Conservation (phyloP, 2,797 vertebrate genomes). For the Pampus argenteus region DNA sequence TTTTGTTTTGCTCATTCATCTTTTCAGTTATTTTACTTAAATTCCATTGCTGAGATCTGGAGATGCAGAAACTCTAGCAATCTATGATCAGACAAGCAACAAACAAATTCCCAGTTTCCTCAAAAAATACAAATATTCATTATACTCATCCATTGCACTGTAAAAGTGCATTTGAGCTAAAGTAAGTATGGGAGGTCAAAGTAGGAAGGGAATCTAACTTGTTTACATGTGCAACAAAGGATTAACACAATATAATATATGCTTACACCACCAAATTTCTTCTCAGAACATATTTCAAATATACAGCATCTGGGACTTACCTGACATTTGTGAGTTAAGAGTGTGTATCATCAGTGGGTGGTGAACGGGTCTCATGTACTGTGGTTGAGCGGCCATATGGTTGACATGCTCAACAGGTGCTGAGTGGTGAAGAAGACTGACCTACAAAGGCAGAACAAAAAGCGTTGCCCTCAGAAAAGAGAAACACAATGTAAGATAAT, state of each 20-base stretch:
- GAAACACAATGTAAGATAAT: background rate
- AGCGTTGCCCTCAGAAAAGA: background rate
- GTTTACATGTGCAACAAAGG: background rate
- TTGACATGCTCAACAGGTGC: constrained; percentile 90
- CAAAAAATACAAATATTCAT: background rate
- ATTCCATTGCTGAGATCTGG: background rate
- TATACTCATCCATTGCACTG: background rate
- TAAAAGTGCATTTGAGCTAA: background rate
- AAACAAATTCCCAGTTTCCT: background rate
- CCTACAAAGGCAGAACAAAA: constrained; percentile 73
- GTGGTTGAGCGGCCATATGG: constrained; percentile 89
- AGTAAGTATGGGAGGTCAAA: too few species aligned
- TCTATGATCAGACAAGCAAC: background rate
- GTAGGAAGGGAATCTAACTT: background rate
- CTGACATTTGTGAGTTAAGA: constrained; percentile 86
- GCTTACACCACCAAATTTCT: too few species aligned
- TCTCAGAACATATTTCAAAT: too few species aligned
- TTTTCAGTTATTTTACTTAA: background rate
- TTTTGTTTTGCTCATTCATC: background rate
- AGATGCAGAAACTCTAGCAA: background rate
- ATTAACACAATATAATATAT: too few species aligned
- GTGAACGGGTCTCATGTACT: constrained; percentile 92
- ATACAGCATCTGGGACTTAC: constrained; percentile 79
- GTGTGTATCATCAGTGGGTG: constrained; percentile 88
- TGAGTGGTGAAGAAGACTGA: constrained; percentile 91